Evolutionary conservation across 2,888 invertebrate genomes (phyloP), one percentile per base, ranked within the genome.

Genomic region (Choristoneura rosaceana): DNA sequence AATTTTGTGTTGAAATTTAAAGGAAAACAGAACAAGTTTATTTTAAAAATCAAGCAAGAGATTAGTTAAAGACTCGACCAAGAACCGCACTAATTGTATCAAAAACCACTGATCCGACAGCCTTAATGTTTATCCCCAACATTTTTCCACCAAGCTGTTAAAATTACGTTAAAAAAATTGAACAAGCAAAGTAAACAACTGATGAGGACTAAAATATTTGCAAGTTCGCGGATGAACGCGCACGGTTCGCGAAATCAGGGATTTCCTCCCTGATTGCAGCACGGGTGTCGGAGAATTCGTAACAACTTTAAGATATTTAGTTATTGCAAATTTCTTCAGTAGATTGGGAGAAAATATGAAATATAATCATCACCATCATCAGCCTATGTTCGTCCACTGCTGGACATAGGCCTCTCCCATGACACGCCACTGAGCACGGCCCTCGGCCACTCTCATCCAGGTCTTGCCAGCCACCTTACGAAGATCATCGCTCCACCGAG

Each of bases 181-280:
- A 89, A 89, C 88, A 80, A 86, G 87, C 84, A 85, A 78, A 78
- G 90, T 87, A 93, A 92, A 93, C 87, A 93, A 80, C 86, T 92
- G 92, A 93, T 92, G 93, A 93, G 84, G 81, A 82, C 80, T 79
- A 85, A 87, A 89, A 87, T 90, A 89, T 93, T 93, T 92, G 90
- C 86, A 76, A 81, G 81, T 86, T 91, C 87, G 87, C 90, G 86
- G 87, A 64, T 81, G 83, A 83, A 78, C 79, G 87, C 77, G 73
- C 78, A 70, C 78, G 77, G 76, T 80, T 81, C 77, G 73, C 68
- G 76, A 77, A 83, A 83, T 81, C 75, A 76, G 79, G 74, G 76
- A 77, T 79, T 78, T 79, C 38, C 38, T 73, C 66, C 69, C 76
- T 82, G 83, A 83, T 82, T 82, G 79, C 79, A 45, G 47, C 38